Evolutionary conservation across 2,797 vertebrate genomes (phyloP), one percentile per base, ranked within the genome.

Genomic region (Enteromius anoplus): DNA sequence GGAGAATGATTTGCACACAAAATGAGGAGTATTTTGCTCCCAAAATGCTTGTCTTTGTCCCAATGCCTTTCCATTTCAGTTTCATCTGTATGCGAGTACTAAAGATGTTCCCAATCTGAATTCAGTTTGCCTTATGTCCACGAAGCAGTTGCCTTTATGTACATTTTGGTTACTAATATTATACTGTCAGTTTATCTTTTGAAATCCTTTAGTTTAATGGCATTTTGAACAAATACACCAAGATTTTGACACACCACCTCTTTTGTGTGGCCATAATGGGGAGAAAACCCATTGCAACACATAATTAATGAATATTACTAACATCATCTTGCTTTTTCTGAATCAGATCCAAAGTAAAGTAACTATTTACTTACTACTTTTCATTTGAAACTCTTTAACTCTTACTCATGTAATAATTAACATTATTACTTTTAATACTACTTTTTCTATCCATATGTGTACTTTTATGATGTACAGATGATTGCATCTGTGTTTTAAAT

Each of bases 1-100:
- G 34, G 65, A 58, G 2, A 26, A 14, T 70, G 3, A 60, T 83
- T 84, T 51, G 7, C 81, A 72, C 72, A 88, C 88, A 90, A 75
- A 84, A 88, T 82, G 83, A 91, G 91, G 90, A 86, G 86, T 86
- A 90, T 89, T 90, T 89, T 86, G 79, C 89, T 89, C 90, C 90
- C 87, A 91, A 92, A 93, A 26, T 26, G 26, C 26, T 11, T 15
- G 3, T 77, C 29, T 55, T 47, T 64, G 45, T 17, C 73, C 45
- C 2, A 4, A 32, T 70, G 42, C 68, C 49, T 64, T 45, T 5
- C 26, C 23, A 14, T 62, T 81, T 21, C 2, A n/a, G 80, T 73
- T 73, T 11, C 3, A 5, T 26, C 62, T 77, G 42, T 26, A 15
- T 62, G 23, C 47, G 40, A 77, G 40, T 11, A 8, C 34, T 76